phyloP scores from a whole-genome alignment of 2,113 vertebrate species.

The Zootoca vivipara region DNA sequence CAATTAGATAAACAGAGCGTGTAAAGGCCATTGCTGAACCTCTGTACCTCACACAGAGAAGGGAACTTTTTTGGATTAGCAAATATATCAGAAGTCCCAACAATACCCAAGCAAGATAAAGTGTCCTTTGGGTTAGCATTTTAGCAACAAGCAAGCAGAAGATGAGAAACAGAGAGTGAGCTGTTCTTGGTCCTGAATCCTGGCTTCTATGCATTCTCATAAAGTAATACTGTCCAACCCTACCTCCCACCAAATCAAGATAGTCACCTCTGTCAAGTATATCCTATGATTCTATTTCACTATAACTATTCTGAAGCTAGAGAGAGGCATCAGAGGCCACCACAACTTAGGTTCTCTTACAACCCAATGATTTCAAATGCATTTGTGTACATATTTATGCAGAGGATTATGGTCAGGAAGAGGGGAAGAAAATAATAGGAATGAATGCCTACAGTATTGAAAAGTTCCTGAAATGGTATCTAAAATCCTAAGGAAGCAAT shows the following conservation, averaged over 20 bases:
- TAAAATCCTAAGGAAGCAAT: neutral
- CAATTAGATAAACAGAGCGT: neutral
- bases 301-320: neutral
- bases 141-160: neutral
- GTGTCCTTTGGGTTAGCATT: neutral
- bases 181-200: slow-evolving; percentile 4
- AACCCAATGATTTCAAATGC: neutral
- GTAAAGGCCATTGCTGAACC: neutral
- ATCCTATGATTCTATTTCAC: neutral
- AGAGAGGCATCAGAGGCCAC: neutral
- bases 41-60: neutral
- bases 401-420: neutral
- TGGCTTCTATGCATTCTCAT: neutral
- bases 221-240: neutral
- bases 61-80: neutral
- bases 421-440: neutral
- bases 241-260: no score
- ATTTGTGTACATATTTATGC: slow-evolving; percentile 7
- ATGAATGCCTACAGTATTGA: neutral
- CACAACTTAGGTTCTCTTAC: neutral
- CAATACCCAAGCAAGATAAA: neutral
- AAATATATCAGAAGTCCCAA: neutral
- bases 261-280: neutral
- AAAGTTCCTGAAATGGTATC: neutral
- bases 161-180: neutral